Evolutionary conservation across 2,113 vertebrate species (phyloP).

Genomic region (Piaya cayana): DNA sequence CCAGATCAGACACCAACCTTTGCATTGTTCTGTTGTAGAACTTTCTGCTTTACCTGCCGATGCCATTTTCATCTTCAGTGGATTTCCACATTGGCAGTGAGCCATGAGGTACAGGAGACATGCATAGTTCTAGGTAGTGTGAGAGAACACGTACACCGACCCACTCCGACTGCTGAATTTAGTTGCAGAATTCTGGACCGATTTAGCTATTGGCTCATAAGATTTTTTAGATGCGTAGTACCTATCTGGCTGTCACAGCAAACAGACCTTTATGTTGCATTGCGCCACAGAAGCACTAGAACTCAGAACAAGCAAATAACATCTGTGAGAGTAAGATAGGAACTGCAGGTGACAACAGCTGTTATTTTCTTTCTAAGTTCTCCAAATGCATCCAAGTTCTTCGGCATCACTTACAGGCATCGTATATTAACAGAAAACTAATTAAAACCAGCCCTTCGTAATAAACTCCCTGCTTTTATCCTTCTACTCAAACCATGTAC

Average conservation of each 20-base stretch:
- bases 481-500: background rate
- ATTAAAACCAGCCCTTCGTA: background rate
- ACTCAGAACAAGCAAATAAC: background rate
- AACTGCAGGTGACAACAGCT: background rate
- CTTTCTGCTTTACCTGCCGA: background rate
- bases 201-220: background rate
- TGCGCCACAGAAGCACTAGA: background rate
- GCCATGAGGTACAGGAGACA: rapidly evolving
- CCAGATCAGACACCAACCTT: background rate
- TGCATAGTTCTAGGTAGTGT: background rate
- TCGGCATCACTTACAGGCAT: background rate
- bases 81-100: background rate
- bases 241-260: background rate
- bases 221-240: background rate
- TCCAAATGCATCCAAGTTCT: background rate
- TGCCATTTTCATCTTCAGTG: background rate
- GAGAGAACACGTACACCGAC: background rate
- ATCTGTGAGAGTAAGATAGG: background rate
- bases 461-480: background rate
- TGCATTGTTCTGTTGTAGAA: background rate
- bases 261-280: background rate
- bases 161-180: background rate
- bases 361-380: background rate
- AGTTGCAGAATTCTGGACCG: background rate
- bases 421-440: background rate